Base-by-base conservation (phyloP, 2,113 vertebrate genomes). In the Psephotus haematonotus region DNA sequence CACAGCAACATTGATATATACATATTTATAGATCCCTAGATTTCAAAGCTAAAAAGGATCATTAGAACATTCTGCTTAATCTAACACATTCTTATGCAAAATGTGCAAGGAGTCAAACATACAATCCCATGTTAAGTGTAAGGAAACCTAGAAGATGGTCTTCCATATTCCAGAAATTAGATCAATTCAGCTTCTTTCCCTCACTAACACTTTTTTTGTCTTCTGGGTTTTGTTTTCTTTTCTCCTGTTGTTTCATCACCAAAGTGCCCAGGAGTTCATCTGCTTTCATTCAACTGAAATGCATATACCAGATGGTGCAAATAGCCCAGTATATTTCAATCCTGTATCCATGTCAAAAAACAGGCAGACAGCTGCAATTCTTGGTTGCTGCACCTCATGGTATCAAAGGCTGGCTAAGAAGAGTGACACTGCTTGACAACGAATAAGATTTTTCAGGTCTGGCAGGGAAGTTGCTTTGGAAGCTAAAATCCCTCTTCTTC, bases 271-370 rank as follows among this genome's bases (percentile, higher is more conserved):
- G 90, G 88, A 96, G 89, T 96, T 94, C 88, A 86, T 97, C 82
- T 93, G 68, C 80, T 95, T 92, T 96, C 75, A 86, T 93, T 91
- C 96, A 96, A 94, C 95, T 94, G 95, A 97, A 94, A 90, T 93
- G 91, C 80, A 96, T 96, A 93, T 96, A 97, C 93, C 95, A 97
- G 94, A 96, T 97, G 95, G 88, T 95, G 84, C 90, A 95, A 97
- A 90, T 97, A 96, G 94, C 82, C 80, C 95, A 94, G 82, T 95
- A 92, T 97, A 95, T 88, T 96, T 97, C 95, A 93, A 88, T 97
- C 92, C 90, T 94, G 86, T 96, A 97, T 95, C 95, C 93, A 86
- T 86, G 72, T 83, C 95, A 97, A 95, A 91, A 95, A 96, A 94
- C 82, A 97, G 90, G 90, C 94, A 95, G 95, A 84, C 96, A 95